Base-by-base conservation (phyloP, 1,140 invertebrate species). In the Dendrolimus punctatus region DNA sequence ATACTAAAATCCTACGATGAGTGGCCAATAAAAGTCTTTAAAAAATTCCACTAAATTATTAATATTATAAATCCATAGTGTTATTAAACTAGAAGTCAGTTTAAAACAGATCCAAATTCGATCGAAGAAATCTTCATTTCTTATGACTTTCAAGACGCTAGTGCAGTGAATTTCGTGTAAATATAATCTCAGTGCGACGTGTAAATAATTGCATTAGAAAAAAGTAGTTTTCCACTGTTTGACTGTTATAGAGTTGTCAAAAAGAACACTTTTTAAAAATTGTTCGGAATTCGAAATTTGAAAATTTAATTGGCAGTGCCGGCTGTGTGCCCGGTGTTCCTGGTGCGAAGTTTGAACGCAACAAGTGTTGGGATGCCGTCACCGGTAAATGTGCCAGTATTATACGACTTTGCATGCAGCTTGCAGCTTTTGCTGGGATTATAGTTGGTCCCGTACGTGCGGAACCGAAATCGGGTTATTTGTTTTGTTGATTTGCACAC, bases 281-380 rank as follows among this genome's bases (percentile, higher is more conserved):
- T 23, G 23, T 23, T 23, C 23, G 3, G 23, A 23, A 23, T 65
- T 23, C 23, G 23, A 23, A 23, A 23, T 23, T 23, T 23, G 23
- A 23, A 23, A 23, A 23, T 23, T 23, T 23, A 23, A 23, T 23
- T 23, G 23, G 23, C 23, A 23, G 23, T 23, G 23, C 23, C 23
- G 23, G 23, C n/a, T 8, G 41, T 42, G 41, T 42, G 46, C 36
- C 23, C 23, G 23, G 23, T 23, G 23, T 23, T 23, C 23, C 23
- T 23, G 23, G 23, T 23, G 52, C 47, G 68, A 71, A 76, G 73
- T 80, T 78, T 69, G 71, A 51, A 57, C 64, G 76, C 82, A 85
- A 85, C 82, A 85, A 82, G 82, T 85, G 78, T 72, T 61, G 72
- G 74, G 76, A 85, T 85, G 82, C 71, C 64, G 72, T 76, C 66